phyloP scores from a whole-genome alignment of 2,797 vertebrate species.

The Naso thynnoides region DNA sequence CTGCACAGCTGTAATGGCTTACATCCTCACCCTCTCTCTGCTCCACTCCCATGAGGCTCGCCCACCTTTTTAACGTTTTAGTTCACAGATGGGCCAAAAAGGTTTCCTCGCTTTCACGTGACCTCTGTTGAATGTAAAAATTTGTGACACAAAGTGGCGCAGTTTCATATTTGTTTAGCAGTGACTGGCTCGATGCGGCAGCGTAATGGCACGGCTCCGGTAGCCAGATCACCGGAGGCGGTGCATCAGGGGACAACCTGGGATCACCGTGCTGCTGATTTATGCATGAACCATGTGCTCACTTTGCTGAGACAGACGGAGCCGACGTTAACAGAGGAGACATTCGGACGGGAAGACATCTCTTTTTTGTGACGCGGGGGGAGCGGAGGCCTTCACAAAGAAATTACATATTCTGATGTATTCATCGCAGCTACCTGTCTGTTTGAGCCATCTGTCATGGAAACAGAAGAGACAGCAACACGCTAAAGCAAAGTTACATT shows the following conservation, averaged over 20 bases:
- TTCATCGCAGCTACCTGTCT: conserved; percentile 72
- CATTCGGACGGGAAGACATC: conserved; percentile 60
- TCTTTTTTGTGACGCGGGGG: conserved; percentile 37
- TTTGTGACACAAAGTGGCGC: conserved; percentile 85
- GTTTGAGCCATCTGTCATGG: conserved; percentile 66
- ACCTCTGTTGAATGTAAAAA: conserved; percentile 84
- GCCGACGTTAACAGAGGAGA: conserved; percentile 67
- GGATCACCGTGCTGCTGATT: conserved; percentile 82
- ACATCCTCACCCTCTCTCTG: conserved; percentile 51
- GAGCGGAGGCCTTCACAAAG: conserved; percentile 47
- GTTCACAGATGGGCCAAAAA: conserved; percentile 78
- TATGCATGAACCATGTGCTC: conserved; percentile 86
- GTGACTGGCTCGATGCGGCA: conserved; percentile 59
- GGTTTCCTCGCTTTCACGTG: conserved; percentile 64
- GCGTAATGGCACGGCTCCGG: conserved; percentile 77
- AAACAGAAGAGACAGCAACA: conserved; percentile 25
- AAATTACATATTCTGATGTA: conserved; percentile 55
- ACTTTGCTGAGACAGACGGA: conserved; percentile 70
- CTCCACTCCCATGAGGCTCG: conserved; percentile 44
- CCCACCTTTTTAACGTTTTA: conserved; percentile 77
- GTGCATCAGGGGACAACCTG: conserved; percentile 78
- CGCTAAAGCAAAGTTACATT: neutral
- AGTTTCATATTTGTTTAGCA: conserved; percentile 84
- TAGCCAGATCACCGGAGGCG: conserved; percentile 74
- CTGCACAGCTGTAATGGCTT: conserved; percentile 67